Conservation (phyloP, 1,140 invertebrate species). For the Drosophila sulfurigaster region DNA sequence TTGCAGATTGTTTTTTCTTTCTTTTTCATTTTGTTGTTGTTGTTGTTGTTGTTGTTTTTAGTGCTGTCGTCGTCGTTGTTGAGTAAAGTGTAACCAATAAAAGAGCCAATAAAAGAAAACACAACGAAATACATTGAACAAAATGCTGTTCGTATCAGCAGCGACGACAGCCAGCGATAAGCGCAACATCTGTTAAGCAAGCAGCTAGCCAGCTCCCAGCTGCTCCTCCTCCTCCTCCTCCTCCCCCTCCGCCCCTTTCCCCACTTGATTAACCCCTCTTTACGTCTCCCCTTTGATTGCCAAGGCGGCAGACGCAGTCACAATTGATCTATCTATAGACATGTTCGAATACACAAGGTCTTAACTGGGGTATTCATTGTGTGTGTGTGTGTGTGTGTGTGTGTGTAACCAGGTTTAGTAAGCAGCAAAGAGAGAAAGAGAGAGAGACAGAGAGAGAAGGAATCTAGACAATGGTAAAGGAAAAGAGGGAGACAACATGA, state of each 20-base stretch:
- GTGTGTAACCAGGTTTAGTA: slow-evolving; percentile 18
- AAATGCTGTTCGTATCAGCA: slow-evolving; percentile 48
- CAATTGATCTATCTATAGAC: slow-evolving; percentile 35
- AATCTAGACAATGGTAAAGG: neutral
- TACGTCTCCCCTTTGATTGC: neutral
- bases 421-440: too few relatives aligned
- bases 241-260: neutral
- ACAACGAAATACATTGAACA: slow-evolving; percentile 34
- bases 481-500: neutral
- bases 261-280: neutral
- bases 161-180: slow-evolving; percentile 38
- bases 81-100: slow-evolving; percentile 37
- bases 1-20: slow-evolving; percentile 38
- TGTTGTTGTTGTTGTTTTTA: slow-evolving; percentile 4
- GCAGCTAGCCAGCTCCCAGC: slow-evolving; percentile 11
- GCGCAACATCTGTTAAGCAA: slow-evolving; percentile 49
- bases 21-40: neutral
- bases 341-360: neutral
- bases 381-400: neutral
- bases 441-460: neutral
- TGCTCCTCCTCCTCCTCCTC: neutral
- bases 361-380: slow-evolving; percentile 14
- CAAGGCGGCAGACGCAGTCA: neutral
- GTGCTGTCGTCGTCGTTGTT: slow-evolving; percentile 6
- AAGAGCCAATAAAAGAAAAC: slow-evolving; percentile 25